Conservation (phyloP, 2,113 vertebrate species). For the Forbesichthys papilliferus region DNA sequence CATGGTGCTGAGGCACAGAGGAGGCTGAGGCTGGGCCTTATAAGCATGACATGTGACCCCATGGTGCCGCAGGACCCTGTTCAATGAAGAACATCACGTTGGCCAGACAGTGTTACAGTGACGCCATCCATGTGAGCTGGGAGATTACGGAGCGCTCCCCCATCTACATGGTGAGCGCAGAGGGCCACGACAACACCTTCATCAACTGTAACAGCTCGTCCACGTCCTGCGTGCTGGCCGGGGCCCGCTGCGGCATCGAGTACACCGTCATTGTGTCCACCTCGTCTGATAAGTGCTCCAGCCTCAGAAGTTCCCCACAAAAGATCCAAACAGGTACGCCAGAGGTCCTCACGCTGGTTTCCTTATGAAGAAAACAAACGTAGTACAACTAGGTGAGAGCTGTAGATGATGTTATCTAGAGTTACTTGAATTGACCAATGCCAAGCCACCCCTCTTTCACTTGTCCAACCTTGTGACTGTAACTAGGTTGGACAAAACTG, state of each 20-base stretch:
- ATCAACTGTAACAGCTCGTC: slow-evolving; percentile 68
- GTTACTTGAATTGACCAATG: too few relatives aligned
- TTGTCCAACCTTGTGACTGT: too few relatives aligned
- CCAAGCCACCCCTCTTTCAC: too few relatives aligned
- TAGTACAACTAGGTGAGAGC: too few relatives aligned
- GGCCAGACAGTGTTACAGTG: slow-evolving; percentile 58
- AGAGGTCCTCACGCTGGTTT: background rate
- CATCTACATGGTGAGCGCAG: slow-evolving; percentile 71
- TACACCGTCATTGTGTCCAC: slow-evolving; percentile 75
- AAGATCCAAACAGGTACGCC: slow-evolving; percentile 71
- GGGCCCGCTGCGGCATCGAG: slow-evolving; percentile 57
- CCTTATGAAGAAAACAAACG: background rate
- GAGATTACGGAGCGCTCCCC: slow-evolving; percentile 30
- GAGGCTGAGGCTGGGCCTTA: too few relatives aligned
- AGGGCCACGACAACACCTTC: slow-evolving; percentile 57
- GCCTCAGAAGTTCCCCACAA: slow-evolving; percentile 68
- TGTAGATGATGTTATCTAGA: too few relatives aligned
- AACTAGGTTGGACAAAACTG: too few relatives aligned
- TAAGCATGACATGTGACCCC: too few relatives aligned
- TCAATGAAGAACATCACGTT: slow-evolving; percentile 57
- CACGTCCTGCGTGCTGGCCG: slow-evolving; percentile 60
- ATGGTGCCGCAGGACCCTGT: slow-evolving; percentile 71
- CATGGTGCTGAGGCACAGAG: too few relatives aligned
- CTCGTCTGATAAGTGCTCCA: slow-evolving; percentile 76
- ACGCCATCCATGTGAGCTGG: slow-evolving; percentile 71